These are phyloP conservation scores for Rhagoletis pomonella DNA, from an alignment of 1,140 invertebrate species.

Conservation along the genomic window DNA sequence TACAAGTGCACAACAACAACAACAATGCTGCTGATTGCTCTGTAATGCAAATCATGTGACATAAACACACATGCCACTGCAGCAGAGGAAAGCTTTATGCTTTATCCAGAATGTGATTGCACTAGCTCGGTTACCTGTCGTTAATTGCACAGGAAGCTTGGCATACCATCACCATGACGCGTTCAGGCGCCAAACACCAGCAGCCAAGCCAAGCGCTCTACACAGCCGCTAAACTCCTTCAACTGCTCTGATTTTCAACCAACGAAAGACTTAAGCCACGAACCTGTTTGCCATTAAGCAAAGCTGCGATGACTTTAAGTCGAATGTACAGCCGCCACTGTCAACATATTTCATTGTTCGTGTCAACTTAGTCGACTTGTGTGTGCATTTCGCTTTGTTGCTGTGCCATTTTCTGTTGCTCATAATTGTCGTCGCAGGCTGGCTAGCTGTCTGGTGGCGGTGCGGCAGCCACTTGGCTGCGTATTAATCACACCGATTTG, in stretches of 20 bases:
- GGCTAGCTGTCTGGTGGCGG: not conserved
- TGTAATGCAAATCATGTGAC: not conserved
- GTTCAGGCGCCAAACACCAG: slow-evolving; percentile 25
- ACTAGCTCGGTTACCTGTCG: slow-evolving; percentile 15
- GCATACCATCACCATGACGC: slow-evolving; percentile 45
- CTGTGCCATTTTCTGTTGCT: not conserved
- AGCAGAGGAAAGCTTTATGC: not conserved
- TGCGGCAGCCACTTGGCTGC: not conserved
- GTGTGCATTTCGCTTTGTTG: not conserved
- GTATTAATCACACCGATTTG: slow-evolving; percentile 50
- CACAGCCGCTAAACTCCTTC: not conserved
- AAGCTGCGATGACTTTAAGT: slow-evolving; percentile 9
- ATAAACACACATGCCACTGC: not conserved
- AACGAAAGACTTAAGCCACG: slow-evolving; percentile 28
- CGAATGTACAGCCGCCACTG: not conserved
- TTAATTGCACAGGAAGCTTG: slow-evolving; percentile 47
- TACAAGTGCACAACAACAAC: not conserved
- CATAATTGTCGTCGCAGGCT: not conserved
- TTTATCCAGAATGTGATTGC: slow-evolving; percentile 3
- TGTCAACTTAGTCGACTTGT: slow-evolving; percentile 9
- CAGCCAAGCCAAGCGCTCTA: not conserved
- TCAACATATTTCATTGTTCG: slow-evolving; percentile 42
- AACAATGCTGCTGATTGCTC: not conserved
- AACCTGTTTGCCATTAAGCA: slow-evolving; percentile 37
- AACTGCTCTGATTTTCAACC: not conserved